A percentile compares a stretch with the other conserved stretches of the same genome.
Conservation (phyloP, 2,888 invertebrate genomes). For the Standfussiana lucernea region DNA sequence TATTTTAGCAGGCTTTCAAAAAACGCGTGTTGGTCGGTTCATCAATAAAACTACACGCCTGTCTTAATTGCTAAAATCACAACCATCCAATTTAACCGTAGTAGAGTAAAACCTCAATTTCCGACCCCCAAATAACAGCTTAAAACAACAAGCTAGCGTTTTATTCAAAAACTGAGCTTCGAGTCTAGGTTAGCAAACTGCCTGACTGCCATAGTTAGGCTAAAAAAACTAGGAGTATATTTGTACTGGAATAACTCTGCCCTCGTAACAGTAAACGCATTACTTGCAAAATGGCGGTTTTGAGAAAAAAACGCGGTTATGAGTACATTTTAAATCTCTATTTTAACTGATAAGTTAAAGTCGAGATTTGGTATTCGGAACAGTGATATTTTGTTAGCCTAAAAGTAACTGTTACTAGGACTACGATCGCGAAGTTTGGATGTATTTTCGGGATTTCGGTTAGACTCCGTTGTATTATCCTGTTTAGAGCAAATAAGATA, state of each 20-base stretch:
- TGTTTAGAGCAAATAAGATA: too few relatives aligned
- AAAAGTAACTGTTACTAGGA: background rate
- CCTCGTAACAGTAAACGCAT: too few relatives aligned
- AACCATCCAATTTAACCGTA: constrained; percentile 8
- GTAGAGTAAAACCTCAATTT: constrained; percentile 14
- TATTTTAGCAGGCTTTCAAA: background rate
- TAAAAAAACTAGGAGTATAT: constrained; percentile 36
- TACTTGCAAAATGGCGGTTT: too few relatives aligned
- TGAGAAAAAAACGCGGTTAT: too few relatives aligned
- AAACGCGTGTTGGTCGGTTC: background rate
- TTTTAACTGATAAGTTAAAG: too few relatives aligned
- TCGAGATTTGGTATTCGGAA: constrained; percentile 44
- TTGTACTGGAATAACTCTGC: too few relatives aligned
- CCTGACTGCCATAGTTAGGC: constrained; percentile 1
- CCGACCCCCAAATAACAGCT: constrained; percentile 28
- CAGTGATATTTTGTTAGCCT: constrained; percentile 35
- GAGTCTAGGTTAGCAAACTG: constrained; percentile 2
- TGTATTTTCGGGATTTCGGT: background rate
- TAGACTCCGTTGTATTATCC: background rate
- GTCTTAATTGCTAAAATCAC: constrained; percentile 44
- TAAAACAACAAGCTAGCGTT: constrained; percentile 41
- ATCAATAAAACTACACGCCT: background rate
- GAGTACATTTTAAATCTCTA: too few relatives aligned
- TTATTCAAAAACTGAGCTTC: constrained; percentile 29
- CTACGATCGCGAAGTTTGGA: background rate